Percentiles rank a stretch among this genome's conserved stretches.
phyloP scores from a whole-genome alignment of 1,140 invertebrate genomes.

The Drosophila tani region DNA sequence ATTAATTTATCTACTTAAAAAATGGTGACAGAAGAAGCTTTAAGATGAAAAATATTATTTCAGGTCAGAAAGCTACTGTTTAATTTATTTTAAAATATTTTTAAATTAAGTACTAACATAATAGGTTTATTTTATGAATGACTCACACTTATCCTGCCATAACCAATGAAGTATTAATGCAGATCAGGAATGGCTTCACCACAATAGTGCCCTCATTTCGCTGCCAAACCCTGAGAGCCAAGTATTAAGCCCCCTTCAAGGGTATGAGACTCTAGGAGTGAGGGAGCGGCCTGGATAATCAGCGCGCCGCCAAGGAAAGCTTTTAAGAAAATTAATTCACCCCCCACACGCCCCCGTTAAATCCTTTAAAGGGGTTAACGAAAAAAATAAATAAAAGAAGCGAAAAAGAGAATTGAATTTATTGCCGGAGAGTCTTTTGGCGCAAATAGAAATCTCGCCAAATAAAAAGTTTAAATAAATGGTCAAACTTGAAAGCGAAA shows the following conservation, averaged over 20 bases:
- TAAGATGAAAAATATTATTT: too few relatives aligned
- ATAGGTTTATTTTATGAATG: too few relatives aligned
- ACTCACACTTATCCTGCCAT: background rate
- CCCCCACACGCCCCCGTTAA: slow-evolving; percentile 49
- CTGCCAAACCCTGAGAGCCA: too few relatives aligned
- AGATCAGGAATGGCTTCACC: slow-evolving; percentile 2
- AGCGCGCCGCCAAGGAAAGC: slow-evolving; percentile 78
- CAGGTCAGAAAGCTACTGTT: too few relatives aligned
- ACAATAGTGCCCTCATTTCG: slow-evolving; percentile 1
- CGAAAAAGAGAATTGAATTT: slow-evolving; percentile 62
- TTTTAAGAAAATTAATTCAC: slow-evolving; percentile 83
- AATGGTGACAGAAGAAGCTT: too few relatives aligned
- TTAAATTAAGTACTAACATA: too few relatives aligned
- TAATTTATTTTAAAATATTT: too few relatives aligned
- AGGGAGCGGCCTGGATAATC: slow-evolving; percentile 65
- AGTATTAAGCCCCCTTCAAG: slow-evolving; percentile 2
- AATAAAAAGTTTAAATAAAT: slow-evolving; percentile 81
- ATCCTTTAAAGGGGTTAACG: slow-evolving; percentile 64
- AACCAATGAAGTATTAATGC: background rate
- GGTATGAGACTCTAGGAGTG: background rate
- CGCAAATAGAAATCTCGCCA: slow-evolving; percentile 67
- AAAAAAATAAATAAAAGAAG: slow-evolving; percentile 34
- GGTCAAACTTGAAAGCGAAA: slow-evolving; percentile 78
- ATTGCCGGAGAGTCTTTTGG: slow-evolving; percentile 61
- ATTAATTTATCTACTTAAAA: too few relatives aligned